phyloP scores from a whole-genome alignment of 2,888 invertebrate species.

The Yponomeuta sedellus region DNA sequence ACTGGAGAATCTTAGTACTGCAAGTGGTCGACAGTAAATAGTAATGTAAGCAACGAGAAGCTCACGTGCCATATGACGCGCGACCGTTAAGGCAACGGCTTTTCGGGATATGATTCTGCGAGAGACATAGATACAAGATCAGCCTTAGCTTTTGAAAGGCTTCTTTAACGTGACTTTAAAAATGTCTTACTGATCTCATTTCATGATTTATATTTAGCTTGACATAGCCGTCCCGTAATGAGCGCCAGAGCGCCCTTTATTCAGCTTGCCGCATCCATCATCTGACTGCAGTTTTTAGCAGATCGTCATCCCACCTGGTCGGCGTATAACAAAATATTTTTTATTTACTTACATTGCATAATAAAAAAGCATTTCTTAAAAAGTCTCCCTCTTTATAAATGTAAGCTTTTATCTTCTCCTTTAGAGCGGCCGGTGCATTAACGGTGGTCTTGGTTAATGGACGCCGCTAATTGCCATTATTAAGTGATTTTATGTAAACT shows the following conservation, averaged over 20 bases:
- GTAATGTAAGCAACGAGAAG: not conserved
- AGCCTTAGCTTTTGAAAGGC: too few species aligned
- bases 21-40: not conserved
- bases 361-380: not conserved
- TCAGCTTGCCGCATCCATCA: too few species aligned
- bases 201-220: too few species aligned
- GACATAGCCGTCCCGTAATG: too few species aligned
- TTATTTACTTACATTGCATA: too few species aligned
- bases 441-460: slow-evolving; percentile 9
- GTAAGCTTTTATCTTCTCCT: not conserved
- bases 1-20: too few species aligned
- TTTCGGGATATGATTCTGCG: not conserved
- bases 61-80: slow-evolving; percentile 7
- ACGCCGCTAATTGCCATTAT: slow-evolving; percentile 13
- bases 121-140: not conserved
- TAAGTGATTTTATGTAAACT: slow-evolving; percentile 7
- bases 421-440: not conserved
- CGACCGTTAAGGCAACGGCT: slow-evolving; percentile 7
- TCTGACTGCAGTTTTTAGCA: too few species aligned
- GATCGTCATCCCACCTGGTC: too few species aligned
- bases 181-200: too few species aligned
- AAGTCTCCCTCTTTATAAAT: not conserved
- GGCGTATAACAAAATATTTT: too few species aligned
- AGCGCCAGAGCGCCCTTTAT: too few species aligned
- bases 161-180: too few species aligned